A percentile compares a stretch with the other conserved stretches of the same genome.
Conservation (phyloP, 2,113 vertebrate genomes). For the Gopherus evgoodei region DNA sequence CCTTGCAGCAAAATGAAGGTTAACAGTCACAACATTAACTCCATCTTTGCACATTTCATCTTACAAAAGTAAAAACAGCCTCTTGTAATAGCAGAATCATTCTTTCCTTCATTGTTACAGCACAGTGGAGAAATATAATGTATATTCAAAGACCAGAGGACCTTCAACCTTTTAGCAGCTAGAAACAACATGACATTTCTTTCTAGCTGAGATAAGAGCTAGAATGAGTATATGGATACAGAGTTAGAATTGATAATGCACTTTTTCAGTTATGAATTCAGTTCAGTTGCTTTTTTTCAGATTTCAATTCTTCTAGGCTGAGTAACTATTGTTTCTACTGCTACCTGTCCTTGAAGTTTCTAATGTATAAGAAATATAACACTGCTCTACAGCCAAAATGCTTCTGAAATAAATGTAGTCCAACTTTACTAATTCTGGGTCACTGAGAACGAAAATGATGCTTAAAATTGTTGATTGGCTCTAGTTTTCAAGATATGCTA, state of each 20-base stretch:
- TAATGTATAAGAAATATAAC: neutral
- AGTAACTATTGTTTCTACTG: accelerated
- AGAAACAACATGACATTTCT: neutral
- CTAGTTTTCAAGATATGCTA: too few relatives aligned
- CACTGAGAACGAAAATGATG: too few relatives aligned
- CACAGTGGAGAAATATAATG: neutral
- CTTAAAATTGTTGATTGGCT: too few relatives aligned
- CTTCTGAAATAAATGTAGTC: too few relatives aligned
- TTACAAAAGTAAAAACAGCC: neutral
- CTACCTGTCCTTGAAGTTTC: neutral
- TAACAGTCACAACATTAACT: neutral
- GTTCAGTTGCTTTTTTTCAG: neutral
- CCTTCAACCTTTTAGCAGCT: neutral
- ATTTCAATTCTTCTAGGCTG: neutral
- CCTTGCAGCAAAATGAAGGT: neutral
- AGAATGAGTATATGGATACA: neutral
- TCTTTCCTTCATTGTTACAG: accelerated
- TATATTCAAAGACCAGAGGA: neutral
- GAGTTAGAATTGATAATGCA: neutral
- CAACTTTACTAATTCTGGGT: too few relatives aligned
- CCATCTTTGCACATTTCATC: neutral
- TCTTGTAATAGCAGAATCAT: neutral
- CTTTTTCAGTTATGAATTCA: neutral
- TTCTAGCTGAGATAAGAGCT: neutral
- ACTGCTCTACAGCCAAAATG: too few relatives aligned